Evolutionary conservation across 2,113 vertebrate species (phyloP).

Genomic region (Thymallus thymallus): DNA sequence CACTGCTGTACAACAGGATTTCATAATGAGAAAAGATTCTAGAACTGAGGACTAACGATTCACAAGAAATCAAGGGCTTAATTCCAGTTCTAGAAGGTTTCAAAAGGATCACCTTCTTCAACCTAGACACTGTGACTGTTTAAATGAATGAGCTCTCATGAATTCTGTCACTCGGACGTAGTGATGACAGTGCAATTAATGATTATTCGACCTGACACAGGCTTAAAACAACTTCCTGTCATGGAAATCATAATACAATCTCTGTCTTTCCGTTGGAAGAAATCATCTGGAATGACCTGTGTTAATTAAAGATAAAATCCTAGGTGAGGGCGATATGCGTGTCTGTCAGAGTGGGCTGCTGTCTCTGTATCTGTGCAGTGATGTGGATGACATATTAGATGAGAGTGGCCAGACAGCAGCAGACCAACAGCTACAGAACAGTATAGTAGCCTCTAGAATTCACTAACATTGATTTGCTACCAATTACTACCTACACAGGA

Average conservation of each 20-base stretch:
- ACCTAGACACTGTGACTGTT: slow-evolving; percentile 1
- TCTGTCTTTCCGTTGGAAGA: slow-evolving; percentile 2
- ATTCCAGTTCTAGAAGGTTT: not conserved
- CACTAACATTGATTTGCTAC: not conserved
- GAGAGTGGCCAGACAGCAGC: not conserved
- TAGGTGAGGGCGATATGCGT: too few species aligned
- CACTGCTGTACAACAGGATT: slow-evolving; percentile 6
- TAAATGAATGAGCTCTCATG: not conserved
- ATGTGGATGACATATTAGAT: not conserved
- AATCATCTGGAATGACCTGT: slow-evolving; percentile 6
- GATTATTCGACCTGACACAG: slow-evolving; percentile 14
- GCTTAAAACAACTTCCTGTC: slow-evolving; percentile 1
- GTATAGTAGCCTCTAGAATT: not conserved
- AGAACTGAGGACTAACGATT: slow-evolving; percentile 19
- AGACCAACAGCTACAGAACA: too few species aligned
- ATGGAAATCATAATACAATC: slow-evolving; percentile 5
- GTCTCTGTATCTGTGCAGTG: not conserved
- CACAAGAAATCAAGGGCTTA: slow-evolving; percentile 25
- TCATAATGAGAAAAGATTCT: slow-evolving; percentile 10
- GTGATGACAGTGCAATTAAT: slow-evolving; percentile 1
- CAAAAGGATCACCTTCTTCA: not conserved
- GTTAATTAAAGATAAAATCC: not conserved
- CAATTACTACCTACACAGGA: not conserved
- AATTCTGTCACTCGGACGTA: not conserved
- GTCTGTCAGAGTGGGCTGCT: not conserved